phyloP scores from a whole-genome alignment of 1,140 invertebrate species.

The Bathynomus jamesi region DNA sequence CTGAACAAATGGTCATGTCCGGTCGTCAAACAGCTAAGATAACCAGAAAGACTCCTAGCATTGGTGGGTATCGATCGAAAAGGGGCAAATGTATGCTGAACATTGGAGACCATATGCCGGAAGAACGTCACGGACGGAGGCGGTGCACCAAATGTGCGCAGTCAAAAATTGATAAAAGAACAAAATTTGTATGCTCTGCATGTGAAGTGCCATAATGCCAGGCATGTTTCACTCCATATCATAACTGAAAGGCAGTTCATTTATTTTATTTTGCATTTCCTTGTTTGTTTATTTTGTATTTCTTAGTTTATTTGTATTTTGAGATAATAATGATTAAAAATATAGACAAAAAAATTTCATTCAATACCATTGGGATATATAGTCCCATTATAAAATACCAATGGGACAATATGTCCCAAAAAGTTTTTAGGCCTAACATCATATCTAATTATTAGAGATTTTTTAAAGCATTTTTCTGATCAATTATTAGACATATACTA shows the following conservation, averaged over 20 bases:
- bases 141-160: conserved; percentile 15
- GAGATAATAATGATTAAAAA: neutral
- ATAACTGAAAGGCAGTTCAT: neutral
- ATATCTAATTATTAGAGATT: too few relatives aligned
- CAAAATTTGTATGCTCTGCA: conserved; percentile 16
- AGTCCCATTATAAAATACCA: too few relatives aligned
- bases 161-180: conserved; percentile 15
- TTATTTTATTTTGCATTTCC: neutral
- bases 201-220: conserved; percentile 21
- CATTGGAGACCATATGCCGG: conserved; percentile 31
- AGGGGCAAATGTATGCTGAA: conserved; percentile 25
- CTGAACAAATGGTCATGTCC: conserved; percentile 28
- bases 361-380: conserved; percentile 3
- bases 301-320: neutral
- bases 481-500: too few relatives aligned
- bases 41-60: conserved; percentile 10
- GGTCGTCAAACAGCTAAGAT: conserved; percentile 13
- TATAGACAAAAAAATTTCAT: neutral
- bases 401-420: too few relatives aligned
- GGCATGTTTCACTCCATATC: conserved; percentile 22
- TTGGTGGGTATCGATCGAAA: conserved; percentile 25
- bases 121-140: conserved; percentile 13
- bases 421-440: too few relatives aligned
- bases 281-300: neutral
- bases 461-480: too few relatives aligned